These are phyloP conservation scores for Drepanosiphum platanoidis DNA, from an alignment of 2,888 invertebrate genomes.

Conservation along the genomic window DNA sequence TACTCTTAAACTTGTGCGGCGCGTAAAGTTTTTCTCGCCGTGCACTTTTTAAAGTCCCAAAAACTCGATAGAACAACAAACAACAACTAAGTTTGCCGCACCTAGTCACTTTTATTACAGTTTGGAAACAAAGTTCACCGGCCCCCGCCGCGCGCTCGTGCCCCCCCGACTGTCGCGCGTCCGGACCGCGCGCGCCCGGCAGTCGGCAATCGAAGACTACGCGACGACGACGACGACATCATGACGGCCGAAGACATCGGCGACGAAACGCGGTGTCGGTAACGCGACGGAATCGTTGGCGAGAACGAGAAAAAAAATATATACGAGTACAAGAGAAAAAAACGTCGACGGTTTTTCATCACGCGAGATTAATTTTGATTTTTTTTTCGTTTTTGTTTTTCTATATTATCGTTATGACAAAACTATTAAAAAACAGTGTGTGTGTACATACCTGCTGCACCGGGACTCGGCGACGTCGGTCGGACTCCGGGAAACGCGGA, in stretches of 20 bases:
- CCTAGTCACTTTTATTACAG: conserved; percentile 62
- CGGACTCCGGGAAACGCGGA: conserved; percentile 30
- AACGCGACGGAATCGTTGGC: not conserved
- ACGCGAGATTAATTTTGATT: too few relatives aligned
- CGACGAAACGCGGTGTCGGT: not conserved
- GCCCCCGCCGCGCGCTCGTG: conserved; percentile 37
- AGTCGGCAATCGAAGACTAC: not conserved
- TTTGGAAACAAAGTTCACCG: conserved; percentile 62
- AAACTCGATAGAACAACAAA: conserved; percentile 62
- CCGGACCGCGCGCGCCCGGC: not conserved
- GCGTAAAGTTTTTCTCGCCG: conserved; percentile 56
- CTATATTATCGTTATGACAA: too few relatives aligned
- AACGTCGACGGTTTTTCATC: not conserved
- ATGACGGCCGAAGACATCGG: not conserved
- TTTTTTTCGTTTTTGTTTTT: not conserved
- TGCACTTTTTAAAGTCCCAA: conserved; percentile 60
- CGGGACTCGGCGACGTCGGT: conserved; percentile 12
- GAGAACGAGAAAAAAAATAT: not conserved
- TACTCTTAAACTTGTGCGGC: conserved; percentile 42
- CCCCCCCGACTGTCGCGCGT: conserved; percentile 14
- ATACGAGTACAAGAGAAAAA: conserved; percentile 1
- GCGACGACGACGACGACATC: not conserved
- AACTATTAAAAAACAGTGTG: too few relatives aligned
- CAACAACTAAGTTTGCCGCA: conserved; percentile 61
- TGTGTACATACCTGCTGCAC: conserved; percentile 40